Percentiles rank a stretch among this genome's conserved stretches.
Evolutionary conservation across 2,113 vertebrate genomes (phyloP).

Genomic region (Opisthocomus hoazin): DNA sequence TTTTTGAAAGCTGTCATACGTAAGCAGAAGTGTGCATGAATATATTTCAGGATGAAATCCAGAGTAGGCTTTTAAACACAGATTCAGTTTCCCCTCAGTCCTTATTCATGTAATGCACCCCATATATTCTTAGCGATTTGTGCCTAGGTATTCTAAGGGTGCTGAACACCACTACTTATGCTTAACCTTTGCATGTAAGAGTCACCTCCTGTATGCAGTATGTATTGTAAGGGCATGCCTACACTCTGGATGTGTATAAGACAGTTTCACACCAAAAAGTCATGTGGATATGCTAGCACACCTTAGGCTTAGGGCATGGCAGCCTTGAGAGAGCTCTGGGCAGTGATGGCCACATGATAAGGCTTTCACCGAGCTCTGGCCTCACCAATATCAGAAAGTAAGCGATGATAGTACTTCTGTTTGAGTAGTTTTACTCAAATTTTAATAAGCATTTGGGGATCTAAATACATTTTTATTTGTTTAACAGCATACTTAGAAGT

Average conservation of each 20-base stretch:
- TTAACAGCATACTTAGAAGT: neutral
- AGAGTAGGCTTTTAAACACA: neutral
- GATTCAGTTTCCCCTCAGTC: neutral
- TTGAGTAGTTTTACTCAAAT: neutral
- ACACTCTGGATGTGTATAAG: neutral
- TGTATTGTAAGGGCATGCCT: accelerated
- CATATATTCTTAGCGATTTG: neutral
- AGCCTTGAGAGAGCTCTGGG: neutral
- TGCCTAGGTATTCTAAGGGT: neutral
- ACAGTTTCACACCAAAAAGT: neutral
- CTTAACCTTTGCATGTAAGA: neutral
- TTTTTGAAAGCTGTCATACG: neutral
- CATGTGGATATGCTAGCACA: accelerated
- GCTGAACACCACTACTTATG: neutral
- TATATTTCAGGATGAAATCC: neutral
- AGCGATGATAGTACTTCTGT: neutral
- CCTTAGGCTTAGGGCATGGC: too few relatives aligned
- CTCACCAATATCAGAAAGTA: neutral
- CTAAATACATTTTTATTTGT: neutral
- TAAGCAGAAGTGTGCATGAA: neutral
- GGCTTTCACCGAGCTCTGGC: neutral
- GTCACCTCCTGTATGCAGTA: neutral
- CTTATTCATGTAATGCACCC: neutral
- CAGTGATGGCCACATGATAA: neutral
- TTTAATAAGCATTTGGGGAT: neutral